Base-by-base conservation (phyloP, 2,113 vertebrate species). In the Neolamprologus tretocephalus region DNA sequence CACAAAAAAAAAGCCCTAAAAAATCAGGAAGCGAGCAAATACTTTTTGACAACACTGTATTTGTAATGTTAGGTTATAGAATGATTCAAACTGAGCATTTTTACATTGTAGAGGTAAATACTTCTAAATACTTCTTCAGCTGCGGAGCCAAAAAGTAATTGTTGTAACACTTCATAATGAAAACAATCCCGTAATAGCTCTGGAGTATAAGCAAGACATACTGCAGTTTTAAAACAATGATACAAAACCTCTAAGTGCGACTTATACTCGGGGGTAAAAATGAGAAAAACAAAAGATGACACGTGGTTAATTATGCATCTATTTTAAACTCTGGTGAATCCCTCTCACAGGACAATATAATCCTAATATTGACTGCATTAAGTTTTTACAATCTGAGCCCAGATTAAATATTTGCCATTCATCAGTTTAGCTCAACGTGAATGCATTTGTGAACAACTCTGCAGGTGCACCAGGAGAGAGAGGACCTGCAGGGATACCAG, bases 401-500 rank as follows among this genome's bases (percentile, higher is more conserved):
- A 37, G 66, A 9, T 42, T 57, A 9, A 55, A 82, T 81, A 85
- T 68, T 68, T 66, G 26, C 42, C 47, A 66, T 73, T 63, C 23
- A 8, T 55, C 35, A 31, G 7, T 31, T n/a, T 58, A 23, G 2
- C 14, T 83, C 16, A 68, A 21, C 2, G 5, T 57, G 17, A 78
- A 78, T 78, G 73, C 45, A 9, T 84, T n/a, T 78, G 45, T 87
- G 4, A 71, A 54, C 89, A 26, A 81, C 19, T 42, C 16, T 13
- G 8, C 40, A 96, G 95, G 95, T 4, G 93, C 96, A 28, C 96
- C 96, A 37, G 98, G 98, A 91, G 96, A 95, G 40, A 96, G 94
- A 28, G 98, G 98, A 53, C 96, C 93, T 17, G 93, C 96, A 49
- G 98, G 98, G 66, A 94, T 96, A 8, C 90, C 95, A 4, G 98